Conservation (phyloP, 30 jellyfish, hydroid and myxozoan species). For the Turritopsis rubra region DNA sequence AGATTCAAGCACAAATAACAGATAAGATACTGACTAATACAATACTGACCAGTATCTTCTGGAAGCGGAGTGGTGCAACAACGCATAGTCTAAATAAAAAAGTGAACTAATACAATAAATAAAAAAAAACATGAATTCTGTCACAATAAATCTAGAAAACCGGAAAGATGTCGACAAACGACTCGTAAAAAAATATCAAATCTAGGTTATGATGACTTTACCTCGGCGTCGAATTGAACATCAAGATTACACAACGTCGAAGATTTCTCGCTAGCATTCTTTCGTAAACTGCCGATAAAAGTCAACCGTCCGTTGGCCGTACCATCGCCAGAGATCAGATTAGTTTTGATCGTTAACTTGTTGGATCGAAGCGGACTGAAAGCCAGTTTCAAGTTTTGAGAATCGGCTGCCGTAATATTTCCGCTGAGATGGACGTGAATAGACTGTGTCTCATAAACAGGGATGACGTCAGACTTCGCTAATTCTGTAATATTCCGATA, state of each 20-base stretch:
- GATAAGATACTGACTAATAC: no score
- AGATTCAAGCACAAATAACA: no score
- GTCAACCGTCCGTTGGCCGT: constrained; percentile 54
- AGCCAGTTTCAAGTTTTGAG: constrained; percentile 39
- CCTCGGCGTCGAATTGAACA: constrained; percentile 50
- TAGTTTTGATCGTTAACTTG: constrained; percentile 40
- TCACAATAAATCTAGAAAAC: background rate
- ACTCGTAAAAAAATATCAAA: no score
- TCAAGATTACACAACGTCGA: constrained; percentile 66
- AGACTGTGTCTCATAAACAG: constrained; percentile 61
- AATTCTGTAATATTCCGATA: constrained; percentile 52
- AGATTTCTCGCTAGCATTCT: constrained; percentile 31
- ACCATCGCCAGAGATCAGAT: constrained; percentile 33
- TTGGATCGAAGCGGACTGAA: constrained; percentile 65
- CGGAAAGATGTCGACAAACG: background rate
- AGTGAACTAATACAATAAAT: no score
- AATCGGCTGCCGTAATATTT: constrained; percentile 22
- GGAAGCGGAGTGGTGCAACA: background rate
- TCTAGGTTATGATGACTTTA: constrained; percentile 28
- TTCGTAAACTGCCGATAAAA: constrained; percentile 54
- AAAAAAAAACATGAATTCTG: background rate
- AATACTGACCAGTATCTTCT: background rate
- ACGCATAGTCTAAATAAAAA: background rate
- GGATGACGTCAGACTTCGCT: constrained; percentile 53
- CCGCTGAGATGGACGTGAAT: constrained; percentile 52